phyloP scores from a whole-genome alignment of 1,140 invertebrate genomes.

The Ruditapes philippinarum region DNA sequence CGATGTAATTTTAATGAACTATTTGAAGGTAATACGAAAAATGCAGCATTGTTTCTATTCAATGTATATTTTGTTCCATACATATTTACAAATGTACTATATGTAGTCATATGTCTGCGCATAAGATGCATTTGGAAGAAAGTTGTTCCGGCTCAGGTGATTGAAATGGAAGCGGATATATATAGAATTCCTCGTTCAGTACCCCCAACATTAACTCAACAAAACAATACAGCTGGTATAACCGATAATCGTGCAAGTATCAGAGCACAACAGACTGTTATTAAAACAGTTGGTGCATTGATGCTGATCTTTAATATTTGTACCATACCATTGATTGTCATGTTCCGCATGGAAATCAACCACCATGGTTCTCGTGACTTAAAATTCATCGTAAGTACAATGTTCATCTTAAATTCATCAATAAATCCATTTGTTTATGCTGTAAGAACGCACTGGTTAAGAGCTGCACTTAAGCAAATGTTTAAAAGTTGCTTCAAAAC shows the following conservation, averaged over 20 bases:
- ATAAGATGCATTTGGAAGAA: background rate
- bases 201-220: background rate
- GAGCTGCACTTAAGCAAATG: background rate
- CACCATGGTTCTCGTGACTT: background rate
- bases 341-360: background rate
- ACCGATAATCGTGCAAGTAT: background rate
- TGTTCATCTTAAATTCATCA: slow-evolving; percentile 21
- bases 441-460: background rate
- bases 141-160: background rate
- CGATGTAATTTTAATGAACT: background rate
- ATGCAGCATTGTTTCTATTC: background rate
- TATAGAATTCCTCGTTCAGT: background rate
- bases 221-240: background rate
- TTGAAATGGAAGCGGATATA: background rate
- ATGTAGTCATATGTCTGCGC: background rate
- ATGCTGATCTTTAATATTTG: slow-evolving; percentile 15
- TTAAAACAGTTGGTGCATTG: slow-evolving; percentile 6
- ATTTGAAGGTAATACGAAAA: background rate
- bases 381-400: background rate
- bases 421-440: slow-evolving; percentile 23
- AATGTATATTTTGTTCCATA: background rate
- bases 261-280: background rate
- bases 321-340: background rate
- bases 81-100: slow-evolving; percentile 4
- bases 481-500: background rate